Base-by-base conservation (phyloP, 2,113 vertebrate genomes). In the Hirundichthys speculiger region DNA sequence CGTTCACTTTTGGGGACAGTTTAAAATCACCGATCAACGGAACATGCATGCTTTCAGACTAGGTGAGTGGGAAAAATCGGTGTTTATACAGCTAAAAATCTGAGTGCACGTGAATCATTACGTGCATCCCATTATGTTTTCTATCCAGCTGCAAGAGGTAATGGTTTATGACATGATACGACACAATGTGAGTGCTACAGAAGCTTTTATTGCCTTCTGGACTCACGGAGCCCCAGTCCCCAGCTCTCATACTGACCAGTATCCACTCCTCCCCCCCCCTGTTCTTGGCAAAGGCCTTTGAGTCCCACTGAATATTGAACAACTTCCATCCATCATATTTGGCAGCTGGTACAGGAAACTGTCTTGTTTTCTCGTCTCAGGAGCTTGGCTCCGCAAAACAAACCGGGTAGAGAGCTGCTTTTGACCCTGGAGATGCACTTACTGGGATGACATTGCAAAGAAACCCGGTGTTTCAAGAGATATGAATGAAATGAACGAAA, bases 401-500 rank as follows among this genome's bases (percentile, higher is more conserved):
- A 14, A 22, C 12, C 6, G 20, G 19, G 13, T 8, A 8, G 41
- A 43, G 15, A 43, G 41, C 6, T 43, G 9, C 16, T 43, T 7
- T 43, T n/a, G 8, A 8, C 2, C 9, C 16, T 43, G 2, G 14
- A 43, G 15, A 15, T 8, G 16, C 25, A 27, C 3, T 27, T 27
- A n/a, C 25, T 27, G 25, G 3, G 25, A 27, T 27, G 25, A 27
- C 25, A 27, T 4, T 4, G n/a, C 8, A 41, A 18, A 43, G 16
- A 8, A 43, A 43, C 16, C 15, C 41, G 8, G 15, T 43, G 2
- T 41, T 5, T 41, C 21, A 48, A 72, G 40, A 49, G 15, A 20
- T 21, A 34, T 15, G 41, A 46, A 38, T 40, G 13, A 50, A 62
- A 63, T 42, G 21, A 71, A 46, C 39, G 15, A 62, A 13, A 50